These are phyloP conservation scores for Marmota flaviventris DNA, from an alignment of 2,113 vertebrate species.

Conservation along the genomic window DNA sequence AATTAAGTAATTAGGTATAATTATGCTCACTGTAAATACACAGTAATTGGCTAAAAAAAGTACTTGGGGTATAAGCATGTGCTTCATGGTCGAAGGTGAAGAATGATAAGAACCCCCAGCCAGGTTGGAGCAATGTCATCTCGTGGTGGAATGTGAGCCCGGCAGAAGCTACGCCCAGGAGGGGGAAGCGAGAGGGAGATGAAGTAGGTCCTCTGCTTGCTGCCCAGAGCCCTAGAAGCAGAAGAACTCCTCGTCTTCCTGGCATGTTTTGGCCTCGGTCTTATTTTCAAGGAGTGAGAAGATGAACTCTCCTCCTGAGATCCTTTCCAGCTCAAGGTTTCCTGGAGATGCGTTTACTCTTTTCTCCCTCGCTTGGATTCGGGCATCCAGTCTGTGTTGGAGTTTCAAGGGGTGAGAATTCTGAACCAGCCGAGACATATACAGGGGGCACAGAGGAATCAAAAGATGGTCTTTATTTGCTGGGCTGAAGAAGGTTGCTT, in stretches of 20 bases:
- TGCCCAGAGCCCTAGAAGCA: not conserved
- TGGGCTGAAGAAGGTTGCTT: not conserved
- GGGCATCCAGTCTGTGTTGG: not conserved
- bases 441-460: not conserved
- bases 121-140: not conserved
- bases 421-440: not conserved
- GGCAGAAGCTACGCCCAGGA: rapidly evolving
- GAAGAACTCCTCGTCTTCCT: not conserved
- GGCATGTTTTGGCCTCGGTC: not conserved
- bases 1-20: conserved; percentile 89
- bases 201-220: not conserved
- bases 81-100: conserved; percentile 15
- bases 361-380: not conserved
- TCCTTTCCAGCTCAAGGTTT: not conserved
- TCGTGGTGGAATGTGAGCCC: rapidly evolving
- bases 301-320: not conserved
- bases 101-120: not conserved
- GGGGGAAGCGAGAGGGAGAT: not conserved
- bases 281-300: not conserved
- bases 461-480: not conserved
- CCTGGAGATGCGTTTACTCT: not conserved
- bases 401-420: not conserved
- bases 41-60: conserved; percentile 85
- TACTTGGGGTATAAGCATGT: conserved; percentile 70
- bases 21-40: conserved; percentile 88